Base-by-base conservation (phyloP, 1,140 invertebrate species). In the Caerostris darwini region DNA sequence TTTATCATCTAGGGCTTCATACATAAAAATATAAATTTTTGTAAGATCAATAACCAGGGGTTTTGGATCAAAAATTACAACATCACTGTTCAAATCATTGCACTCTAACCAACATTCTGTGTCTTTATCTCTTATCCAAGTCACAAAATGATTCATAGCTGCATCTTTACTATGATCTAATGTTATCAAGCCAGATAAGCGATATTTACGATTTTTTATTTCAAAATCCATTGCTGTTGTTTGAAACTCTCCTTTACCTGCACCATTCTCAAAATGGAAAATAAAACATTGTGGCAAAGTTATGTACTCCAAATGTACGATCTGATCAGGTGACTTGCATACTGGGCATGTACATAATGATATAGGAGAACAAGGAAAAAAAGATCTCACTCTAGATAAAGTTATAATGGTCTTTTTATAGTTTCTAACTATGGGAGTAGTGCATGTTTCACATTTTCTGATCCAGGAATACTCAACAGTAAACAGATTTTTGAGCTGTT, bases 251-350 rank as follows among this genome's bases (percentile, higher is more conserved):
- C 86, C 92, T 50, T 64, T 57, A 3, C 92, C 92, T n/a, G 86
- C 92, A 12, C 92, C 92, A 89, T 64, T 88, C 19, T 94, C 92
- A 82, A 94, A 94, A 19, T 94, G 92, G 57, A 94, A 94, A 19
- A 94, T 64, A 2, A 94, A 64, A 17, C 85, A 94, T 3, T 58
- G 67, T 19, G 92, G 92, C 14, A 94, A 67, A 14, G 50, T 81
- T 61, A 56, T 59, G n/a, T 61, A 94, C 6, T 53, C 10, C 5
- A 94, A 12, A 3, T 10, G 4, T 12, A 77, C 81, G 12, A 56
- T 8, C 8, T 89, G 92, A 6, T 94, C 58, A 3, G 56, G 69
- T 34, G 57, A 57, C 17, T 94, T 81, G 10, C 92, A 94, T 8
- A 14, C 5, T 58, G 81, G 61, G 19, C 92, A 94, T 7, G 53